Evolutionary conservation across 2,888 invertebrate species (phyloP).

Genomic region (Oscheius sp.): DNA sequence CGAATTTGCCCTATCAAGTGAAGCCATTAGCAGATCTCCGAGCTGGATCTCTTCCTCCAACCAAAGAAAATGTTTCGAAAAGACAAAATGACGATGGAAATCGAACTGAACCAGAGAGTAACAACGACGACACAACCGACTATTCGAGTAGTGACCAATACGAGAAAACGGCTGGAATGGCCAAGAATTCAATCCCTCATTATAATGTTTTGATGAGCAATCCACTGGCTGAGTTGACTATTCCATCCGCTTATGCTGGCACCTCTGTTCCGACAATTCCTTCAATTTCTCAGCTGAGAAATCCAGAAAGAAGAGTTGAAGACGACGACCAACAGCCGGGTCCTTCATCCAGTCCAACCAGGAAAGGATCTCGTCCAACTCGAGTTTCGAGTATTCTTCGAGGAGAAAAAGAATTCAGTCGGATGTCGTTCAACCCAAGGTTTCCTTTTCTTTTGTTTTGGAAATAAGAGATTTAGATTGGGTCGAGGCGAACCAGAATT

Average conservation of each 20-base stretch:
- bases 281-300: constrained; percentile 9
- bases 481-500: constrained; percentile 26
- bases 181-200: constrained; percentile 2
- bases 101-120: constrained; percentile 65
- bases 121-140: constrained; percentile 68
- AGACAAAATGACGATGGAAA: constrained; percentile 45
- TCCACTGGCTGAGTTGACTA: constrained; percentile 51
- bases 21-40: constrained; percentile 65
- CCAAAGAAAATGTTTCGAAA: constrained; percentile 34
- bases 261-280: constrained; percentile 26
- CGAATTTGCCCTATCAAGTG: constrained; percentile 60
- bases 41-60: constrained; percentile 63
- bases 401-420: constrained; percentile 61
- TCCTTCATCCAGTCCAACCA: constrained; percentile 36
- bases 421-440: constrained; percentile 67
- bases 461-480: background rate
- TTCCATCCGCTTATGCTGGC: constrained; percentile 41
- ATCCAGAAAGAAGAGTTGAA: background rate
- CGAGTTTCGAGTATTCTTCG: constrained; percentile 38
- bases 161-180: constrained; percentile 36
- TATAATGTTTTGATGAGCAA: constrained; percentile 61
- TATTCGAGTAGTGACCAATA: constrained; percentile 65
- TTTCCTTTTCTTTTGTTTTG: constrained; percentile 29
- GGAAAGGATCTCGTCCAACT: constrained; percentile 25
- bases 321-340: constrained; percentile 44